Evolutionary conservation across 2,888 invertebrate genomes (phyloP), one percentile per base, ranked within the genome.

Genomic region (Norana najaformis): DNA sequence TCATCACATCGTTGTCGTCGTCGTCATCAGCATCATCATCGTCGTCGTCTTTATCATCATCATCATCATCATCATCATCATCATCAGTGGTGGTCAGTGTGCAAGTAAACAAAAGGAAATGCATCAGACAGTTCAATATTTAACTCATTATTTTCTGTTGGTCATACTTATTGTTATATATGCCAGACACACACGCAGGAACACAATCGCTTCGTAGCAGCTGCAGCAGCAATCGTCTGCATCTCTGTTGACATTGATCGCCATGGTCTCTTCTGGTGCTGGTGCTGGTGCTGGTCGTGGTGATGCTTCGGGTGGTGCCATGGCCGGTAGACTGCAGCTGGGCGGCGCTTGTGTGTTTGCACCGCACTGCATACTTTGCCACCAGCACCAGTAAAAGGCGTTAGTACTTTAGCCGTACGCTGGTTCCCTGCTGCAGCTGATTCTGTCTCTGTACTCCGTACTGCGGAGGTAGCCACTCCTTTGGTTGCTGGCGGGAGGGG

Each of bases 11-110:
- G 36, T 89, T 83, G 37, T 88, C 88, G 41, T 90, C 88, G 37
- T 83, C 90, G 83, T 88, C 90, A 35, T 88, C 88, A 41, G 39
- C 53, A 35, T 90, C 39, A 35, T 82, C 89, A 36, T 89, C 83
- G 20, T 36, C 36, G 35, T 41, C 89, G 83, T 41, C 89, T 83
- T 41, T 35, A 89, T 41, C 83, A 83, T 83, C 83, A 36, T 82
- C 36, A 35, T 34, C 89, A 47, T 89, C 39, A 38, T 41, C 39
- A 41, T 47, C 39, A 41, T 89, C 83, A 23, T 89, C 85, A 38
- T 89, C 30, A 14, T 88, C 18, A 18, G 34, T 37, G 47, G 37
- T 23, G 85, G 69, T 69, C n/a, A 69, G 69, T n/a, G 1, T 69
- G 30, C 30, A 69, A 69, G 69, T 69, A n/a, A 30, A 69, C 30